Evolutionary conservation across 2,888 invertebrate genomes (phyloP).

Genomic region (Limnephilus marmoratus): DNA sequence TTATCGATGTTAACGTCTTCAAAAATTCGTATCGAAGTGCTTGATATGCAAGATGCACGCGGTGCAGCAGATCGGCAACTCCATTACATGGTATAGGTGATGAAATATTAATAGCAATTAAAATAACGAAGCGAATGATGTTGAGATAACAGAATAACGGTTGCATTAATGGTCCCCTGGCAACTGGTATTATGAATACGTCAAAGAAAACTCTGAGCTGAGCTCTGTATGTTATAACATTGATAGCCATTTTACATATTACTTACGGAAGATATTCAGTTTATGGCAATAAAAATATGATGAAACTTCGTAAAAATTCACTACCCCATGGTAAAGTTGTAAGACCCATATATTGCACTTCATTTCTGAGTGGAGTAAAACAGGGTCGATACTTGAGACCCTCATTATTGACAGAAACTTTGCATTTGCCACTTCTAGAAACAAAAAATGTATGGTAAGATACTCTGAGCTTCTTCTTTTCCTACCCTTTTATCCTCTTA

Average conservation of each 20-base stretch:
- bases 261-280: too few relatives aligned
- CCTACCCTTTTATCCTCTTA: neutral
- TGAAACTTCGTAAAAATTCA: neutral
- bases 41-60: neutral
- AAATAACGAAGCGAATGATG: constrained; percentile 26
- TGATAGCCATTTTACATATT: neutral
- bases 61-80: neutral
- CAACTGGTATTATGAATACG: neutral
- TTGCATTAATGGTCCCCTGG: neutral
- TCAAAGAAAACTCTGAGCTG: neutral
- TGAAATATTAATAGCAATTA: constrained; percentile 23
- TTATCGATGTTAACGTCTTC: constrained; percentile 2
- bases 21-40: neutral
- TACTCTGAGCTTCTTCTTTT: neutral
- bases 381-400: neutral
- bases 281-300: neutral
- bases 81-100: neutral
- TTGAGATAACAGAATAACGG: constrained; percentile 11
- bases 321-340: neutral
- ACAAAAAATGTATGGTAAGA: neutral
- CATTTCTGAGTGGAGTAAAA: neutral
- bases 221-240: neutral
- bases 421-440: neutral
- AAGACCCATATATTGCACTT: neutral
- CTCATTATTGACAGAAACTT: neutral